Conservation (phyloP, 2,888 invertebrate species). For the Diaphora mendica region DNA sequence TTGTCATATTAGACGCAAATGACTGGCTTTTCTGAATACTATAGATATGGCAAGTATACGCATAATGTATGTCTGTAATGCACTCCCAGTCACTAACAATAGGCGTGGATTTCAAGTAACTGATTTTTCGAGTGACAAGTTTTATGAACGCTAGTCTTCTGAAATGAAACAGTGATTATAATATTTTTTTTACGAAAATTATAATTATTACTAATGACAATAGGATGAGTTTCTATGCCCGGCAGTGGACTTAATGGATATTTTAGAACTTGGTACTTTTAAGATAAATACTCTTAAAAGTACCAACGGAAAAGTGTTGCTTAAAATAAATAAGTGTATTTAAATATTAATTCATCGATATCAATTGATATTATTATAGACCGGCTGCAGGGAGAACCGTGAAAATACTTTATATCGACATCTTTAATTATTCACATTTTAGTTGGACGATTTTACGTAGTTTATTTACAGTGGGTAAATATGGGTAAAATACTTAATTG, state of each 20-base stretch:
- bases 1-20: constrained; percentile 60
- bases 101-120: constrained; percentile 29
- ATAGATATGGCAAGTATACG: constrained; percentile 66
- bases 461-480: background rate
- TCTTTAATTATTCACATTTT: background rate
- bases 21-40: constrained; percentile 57
- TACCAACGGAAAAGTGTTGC: background rate
- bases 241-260: too few species aligned
- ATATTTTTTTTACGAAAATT: too few species aligned
- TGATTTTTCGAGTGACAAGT: constrained; percentile 21
- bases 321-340: background rate
- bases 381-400: background rate
- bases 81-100: constrained; percentile 57
- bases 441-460: background rate
- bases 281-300: background rate
- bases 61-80: constrained; percentile 38
- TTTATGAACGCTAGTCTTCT: background rate
- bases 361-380: background rate
- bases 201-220: too few species aligned
- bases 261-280: too few species aligned
- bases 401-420: background rate
- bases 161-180: background rate
- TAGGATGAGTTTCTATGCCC: too few species aligned
- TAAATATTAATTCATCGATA: background rate
- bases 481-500: background rate